These are phyloP conservation scores for Aplocera efformata DNA, from an alignment of 2,888 invertebrate species.

Conservation along the genomic window DNA sequence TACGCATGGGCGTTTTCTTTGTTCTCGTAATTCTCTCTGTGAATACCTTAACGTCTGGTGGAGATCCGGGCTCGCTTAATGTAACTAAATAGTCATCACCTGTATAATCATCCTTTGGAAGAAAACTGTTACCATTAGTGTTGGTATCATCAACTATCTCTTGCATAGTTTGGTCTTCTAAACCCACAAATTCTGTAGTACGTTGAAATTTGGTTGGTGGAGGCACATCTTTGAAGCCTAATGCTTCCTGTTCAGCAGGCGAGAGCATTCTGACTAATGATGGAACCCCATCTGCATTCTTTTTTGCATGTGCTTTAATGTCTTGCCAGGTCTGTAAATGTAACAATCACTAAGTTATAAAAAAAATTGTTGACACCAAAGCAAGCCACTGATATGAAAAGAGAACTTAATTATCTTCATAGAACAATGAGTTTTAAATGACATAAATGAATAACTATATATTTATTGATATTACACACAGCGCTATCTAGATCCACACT, in stretches of 20 bases:
- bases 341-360: slow-evolving; percentile 1
- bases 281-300: slow-evolving; percentile 47
- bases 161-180: slow-evolving; percentile 40
- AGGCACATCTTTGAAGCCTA: slow-evolving; percentile 51
- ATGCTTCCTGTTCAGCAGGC: slow-evolving; percentile 51
- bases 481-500: no score
- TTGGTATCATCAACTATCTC: slow-evolving; percentile 40
- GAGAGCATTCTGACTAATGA: slow-evolving; percentile 44
- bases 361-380: no score
- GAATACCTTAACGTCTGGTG: slow-evolving; percentile 53
- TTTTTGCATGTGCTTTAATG: slow-evolving; percentile 58
- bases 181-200: slow-evolving; percentile 47
- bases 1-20: background rate
- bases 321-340: slow-evolving; percentile 71
- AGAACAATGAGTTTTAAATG: no score
- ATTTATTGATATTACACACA: no score
- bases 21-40: slow-evolving; percentile 5
- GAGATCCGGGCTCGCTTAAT: slow-evolving; percentile 54
- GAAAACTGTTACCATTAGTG: no score
- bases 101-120: slow-evolving; percentile 31
- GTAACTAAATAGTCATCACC: slow-evolving; percentile 25
- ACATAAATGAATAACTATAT: no score
- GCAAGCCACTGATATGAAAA: no score
- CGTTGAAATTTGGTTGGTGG: slow-evolving; percentile 45
- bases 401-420: background rate